Evolutionary conservation across 2,888 invertebrate species (phyloP).

Genomic region (Myopa tessellatipennis): DNA sequence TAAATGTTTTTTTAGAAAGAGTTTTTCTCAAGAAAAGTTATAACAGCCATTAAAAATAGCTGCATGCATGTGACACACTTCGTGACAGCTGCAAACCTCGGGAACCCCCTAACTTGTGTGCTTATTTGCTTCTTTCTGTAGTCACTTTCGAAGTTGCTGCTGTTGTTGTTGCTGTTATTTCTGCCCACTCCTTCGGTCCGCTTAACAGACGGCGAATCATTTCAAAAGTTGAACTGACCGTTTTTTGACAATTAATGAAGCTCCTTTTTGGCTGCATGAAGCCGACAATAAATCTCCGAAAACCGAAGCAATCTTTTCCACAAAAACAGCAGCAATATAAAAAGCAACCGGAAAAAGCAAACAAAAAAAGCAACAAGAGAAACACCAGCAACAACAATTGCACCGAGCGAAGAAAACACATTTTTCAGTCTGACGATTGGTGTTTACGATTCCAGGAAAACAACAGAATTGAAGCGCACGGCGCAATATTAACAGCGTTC

Average conservation of each 20-base stretch:
- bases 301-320: conserved; percentile 42
- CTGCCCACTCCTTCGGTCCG: background rate
- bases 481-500: no score
- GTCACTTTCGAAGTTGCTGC: no score
- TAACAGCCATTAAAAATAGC: background rate
- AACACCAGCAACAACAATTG: conserved; percentile 33
- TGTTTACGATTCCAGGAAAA: no score
- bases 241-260: conserved; percentile 44
- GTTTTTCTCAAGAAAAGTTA: background rate
- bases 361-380: background rate
- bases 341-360: background rate
- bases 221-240: background rate
- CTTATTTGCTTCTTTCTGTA: no score
- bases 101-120: background rate
- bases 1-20: background rate
- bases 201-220: background rate
- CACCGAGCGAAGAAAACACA: conserved; percentile 10
- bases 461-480: no score
- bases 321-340: conserved; percentile 43
- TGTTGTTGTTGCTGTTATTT: background rate
- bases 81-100: conserved; percentile 25
- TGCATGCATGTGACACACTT: conserved; percentile 26
- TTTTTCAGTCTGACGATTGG: conserved; percentile 38
- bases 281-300: conserved; percentile 58
- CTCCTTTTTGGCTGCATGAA: conserved; percentile 43